Evolutionary conservation across 2,113 vertebrate genomes (phyloP), one percentile per base, ranked within the genome.

Genomic region (Megaceryle torquata): DNA sequence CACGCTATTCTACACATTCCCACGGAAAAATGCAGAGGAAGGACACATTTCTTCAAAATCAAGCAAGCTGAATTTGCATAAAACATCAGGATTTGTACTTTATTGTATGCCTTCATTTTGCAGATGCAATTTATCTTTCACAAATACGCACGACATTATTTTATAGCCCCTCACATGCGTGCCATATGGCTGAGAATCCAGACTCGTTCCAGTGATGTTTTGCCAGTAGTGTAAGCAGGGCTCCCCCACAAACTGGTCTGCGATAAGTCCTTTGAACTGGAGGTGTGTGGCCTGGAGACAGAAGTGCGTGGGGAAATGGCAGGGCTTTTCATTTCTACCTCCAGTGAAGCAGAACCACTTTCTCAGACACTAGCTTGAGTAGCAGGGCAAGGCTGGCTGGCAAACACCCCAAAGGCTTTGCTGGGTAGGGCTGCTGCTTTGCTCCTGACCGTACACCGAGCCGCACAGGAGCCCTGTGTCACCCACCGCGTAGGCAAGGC

Each of bases 181-280:
- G 35, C 64, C 21, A 20, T 74, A 29, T 81, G 80, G 95, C 22
- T 84, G 84, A 89, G 90, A 96, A 95, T 92, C 86, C 91, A 96
- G 93, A 91, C 41, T 93, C 80, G 92, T 87, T 90, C 80, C 67
- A 92, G 71, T 76, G 74, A 95, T 65, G 43, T 88, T 64, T 87
- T 95, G 92, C 89, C 82, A 95, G 18, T 18, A 77, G 43, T 33
- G 15, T 60, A 75, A 88, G 54, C 22, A 37, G 70, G 67, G 26
- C n/a, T 92, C 84, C 69, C 59, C 76, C 75, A 90, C 75, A 60
- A 86, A 46, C 16, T 63, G 60, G 54, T 46, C 25, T 87, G 50
- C 5, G 5, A 72, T 51, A 93, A 95, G 90, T 64, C 48, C 85
- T 88, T 94, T 95, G 72, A 96, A 95, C 61, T 80, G 61, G 37